These are phyloP conservation scores for Sylvilagus bachmani DNA, from an alignment of 2,113 vertebrate genomes.

Conservation along the genomic window DNA sequence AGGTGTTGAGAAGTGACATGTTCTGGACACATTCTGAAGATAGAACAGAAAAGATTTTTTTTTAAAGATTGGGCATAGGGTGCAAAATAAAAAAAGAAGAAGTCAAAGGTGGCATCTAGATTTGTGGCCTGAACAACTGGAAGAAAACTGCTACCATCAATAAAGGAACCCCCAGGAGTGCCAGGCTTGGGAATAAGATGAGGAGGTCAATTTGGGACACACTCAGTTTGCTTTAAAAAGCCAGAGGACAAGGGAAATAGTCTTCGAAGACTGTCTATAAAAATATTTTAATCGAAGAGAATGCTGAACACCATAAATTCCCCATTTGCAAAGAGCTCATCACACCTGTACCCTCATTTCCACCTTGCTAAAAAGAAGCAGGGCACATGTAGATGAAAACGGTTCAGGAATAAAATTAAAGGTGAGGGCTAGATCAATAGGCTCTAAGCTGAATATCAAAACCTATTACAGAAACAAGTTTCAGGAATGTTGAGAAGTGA, in stretches of 20 bases:
- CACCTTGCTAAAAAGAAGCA: background rate
- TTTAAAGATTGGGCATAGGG: background rate
- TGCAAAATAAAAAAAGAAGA: background rate
- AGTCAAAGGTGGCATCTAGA: background rate
- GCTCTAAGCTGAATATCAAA: background rate
- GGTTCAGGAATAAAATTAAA: slow-evolving; percentile 7
- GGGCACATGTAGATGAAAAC: background rate
- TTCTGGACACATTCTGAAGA: background rate
- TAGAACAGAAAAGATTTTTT: background rate
- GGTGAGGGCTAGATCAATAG: background rate
- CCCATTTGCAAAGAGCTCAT: background rate
- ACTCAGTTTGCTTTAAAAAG: background rate
- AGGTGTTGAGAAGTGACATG: background rate
- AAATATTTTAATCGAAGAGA: background rate
- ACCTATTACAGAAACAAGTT: background rate
- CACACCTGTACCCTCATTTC: background rate
- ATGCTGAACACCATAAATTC: background rate
- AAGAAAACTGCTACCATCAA: background rate
- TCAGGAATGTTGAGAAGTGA: background rate
- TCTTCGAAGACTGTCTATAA: background rate
- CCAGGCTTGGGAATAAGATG: background rate
- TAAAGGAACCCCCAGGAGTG: background rate
- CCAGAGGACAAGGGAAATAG: background rate
- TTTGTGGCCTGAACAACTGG: background rate
- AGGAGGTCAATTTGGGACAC: background rate